A percentile compares a stretch with the other conserved stretches of the same genome.
These are phyloP conservation scores for Ceratosolen solmsi DNA, from an alignment of 1,140 invertebrate genomes.

Conservation along the genomic window DNA sequence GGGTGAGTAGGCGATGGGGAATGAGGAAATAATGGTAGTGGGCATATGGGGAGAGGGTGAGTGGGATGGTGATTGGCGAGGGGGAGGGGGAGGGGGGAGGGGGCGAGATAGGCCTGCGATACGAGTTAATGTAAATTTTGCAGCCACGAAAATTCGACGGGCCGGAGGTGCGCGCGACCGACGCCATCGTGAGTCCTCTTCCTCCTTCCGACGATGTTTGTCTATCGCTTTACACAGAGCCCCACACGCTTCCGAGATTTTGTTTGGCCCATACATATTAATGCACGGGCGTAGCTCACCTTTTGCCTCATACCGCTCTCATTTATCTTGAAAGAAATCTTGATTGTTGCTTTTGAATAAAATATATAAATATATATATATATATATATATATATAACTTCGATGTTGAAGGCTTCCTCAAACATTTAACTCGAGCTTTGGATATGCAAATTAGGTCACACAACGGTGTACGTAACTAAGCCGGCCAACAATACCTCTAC, in stretches of 20 bases:
- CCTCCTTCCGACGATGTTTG: constrained; percentile 59
- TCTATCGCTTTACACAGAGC: constrained; percentile 64
- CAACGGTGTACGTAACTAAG: constrained; percentile 62
- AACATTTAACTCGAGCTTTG: constrained; percentile 63
- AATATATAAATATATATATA: constrained; percentile 6
- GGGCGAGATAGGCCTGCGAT: background rate
- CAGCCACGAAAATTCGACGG: constrained; percentile 55
- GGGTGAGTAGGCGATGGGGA: too few species aligned
- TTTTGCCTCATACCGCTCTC: background rate
- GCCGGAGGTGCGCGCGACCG: constrained; percentile 54
- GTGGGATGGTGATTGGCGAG: background rate
- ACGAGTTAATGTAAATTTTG: constrained; percentile 62
- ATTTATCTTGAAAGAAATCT: background rate
- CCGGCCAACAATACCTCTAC: constrained; percentile 61
- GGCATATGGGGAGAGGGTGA: too few species aligned
- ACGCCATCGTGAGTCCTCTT: constrained; percentile 62
- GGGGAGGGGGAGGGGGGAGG: background rate
- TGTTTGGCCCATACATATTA: constrained; percentile 69
- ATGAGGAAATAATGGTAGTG: too few species aligned
- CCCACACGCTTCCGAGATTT: constrained; percentile 64
- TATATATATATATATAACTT: background rate
- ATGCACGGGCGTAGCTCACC: constrained; percentile 55
- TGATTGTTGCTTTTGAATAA: constrained; percentile 22
- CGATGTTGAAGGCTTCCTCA: constrained; percentile 20
- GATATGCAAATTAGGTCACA: constrained; percentile 66